These are phyloP conservation scores for Myotis findleyi DNA, from an alignment of 2,797 vertebrate genomes.

Conservation along the genomic window DNA sequence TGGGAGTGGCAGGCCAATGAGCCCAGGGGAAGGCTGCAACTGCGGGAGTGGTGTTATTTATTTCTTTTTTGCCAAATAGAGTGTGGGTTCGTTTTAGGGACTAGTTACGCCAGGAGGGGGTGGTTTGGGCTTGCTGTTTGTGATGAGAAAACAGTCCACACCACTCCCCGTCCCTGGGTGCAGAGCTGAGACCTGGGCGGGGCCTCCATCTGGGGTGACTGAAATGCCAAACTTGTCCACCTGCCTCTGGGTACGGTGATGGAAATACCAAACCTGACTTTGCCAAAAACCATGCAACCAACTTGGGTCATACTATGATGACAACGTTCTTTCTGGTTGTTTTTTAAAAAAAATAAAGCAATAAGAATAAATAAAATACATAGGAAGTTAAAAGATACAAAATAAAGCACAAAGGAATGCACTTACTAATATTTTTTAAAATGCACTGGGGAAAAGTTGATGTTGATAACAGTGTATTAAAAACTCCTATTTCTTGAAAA, in stretches of 20 bases:
- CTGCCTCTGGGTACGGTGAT: conserved; percentile 9
- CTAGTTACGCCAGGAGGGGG: conserved; percentile 47
- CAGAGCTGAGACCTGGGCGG: background rate
- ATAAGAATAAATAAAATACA: conserved; percentile 87
- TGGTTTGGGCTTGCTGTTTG: conserved; percentile 43
- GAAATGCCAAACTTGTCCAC: conserved; percentile 71
- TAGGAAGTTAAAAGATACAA: conserved; percentile 85
- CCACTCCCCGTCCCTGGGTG: conserved; percentile 47
- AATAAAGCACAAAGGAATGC: conserved; percentile 90
- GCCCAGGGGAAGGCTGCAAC: conserved; percentile 31
- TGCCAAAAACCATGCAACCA: conserved; percentile 84
- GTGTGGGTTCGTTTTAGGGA: conserved; percentile 42
- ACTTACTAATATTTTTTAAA: conserved; percentile 88
- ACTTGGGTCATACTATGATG: conserved; percentile 74
- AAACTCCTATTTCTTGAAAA: conserved; percentile 88
- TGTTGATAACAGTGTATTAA: conserved; percentile 87
- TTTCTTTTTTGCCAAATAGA: conserved; percentile 82
- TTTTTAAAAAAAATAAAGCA: conserved; percentile 88
- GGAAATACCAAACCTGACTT: conserved; percentile 81
- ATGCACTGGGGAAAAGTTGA: conserved; percentile 90
- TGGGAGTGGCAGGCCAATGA: conserved; percentile 16
- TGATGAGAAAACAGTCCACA: conserved; percentile 46
- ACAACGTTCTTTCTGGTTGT: conserved; percentile 84
- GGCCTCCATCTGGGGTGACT: conserved; percentile 37
- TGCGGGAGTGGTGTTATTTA: conserved; percentile 75